Evolutionary conservation across 2,113 vertebrate species (phyloP).

Genomic region (Trogon melanurus): DNA sequence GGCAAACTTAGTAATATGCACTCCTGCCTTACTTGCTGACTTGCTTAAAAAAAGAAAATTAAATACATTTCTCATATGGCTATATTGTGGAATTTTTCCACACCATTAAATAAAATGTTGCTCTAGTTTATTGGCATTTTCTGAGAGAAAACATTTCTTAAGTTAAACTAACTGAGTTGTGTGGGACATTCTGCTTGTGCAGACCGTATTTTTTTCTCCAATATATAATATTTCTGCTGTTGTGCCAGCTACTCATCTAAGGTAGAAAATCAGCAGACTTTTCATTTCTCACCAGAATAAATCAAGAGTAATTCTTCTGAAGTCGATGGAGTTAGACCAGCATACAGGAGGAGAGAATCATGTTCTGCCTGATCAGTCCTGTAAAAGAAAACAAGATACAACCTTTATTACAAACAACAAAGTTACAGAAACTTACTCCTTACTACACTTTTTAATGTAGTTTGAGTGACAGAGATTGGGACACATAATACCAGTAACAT

Average conservation of each 20-base stretch:
- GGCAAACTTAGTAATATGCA: constrained; percentile 56
- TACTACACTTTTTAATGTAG: constrained; percentile 20
- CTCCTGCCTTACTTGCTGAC: constrained; percentile 69
- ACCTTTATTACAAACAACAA: not conserved
- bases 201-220: constrained; percentile 49
- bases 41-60: constrained; percentile 73
- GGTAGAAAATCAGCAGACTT: constrained; percentile 49
- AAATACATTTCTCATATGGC: constrained; percentile 75
- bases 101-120: constrained; percentile 73
- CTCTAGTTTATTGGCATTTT: constrained; percentile 71
- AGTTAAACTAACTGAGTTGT: constrained; percentile 66
- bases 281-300: not conserved
- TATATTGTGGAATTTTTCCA: constrained; percentile 72
- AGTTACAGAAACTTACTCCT: not conserved
- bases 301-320: not conserved
- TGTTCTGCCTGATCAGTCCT: constrained; percentile 2
- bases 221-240: constrained; percentile 44
- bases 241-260: constrained; percentile 44
- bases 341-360: constrained; percentile 54
- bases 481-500: constrained; percentile 21
- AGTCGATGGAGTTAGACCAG: constrained; percentile 24
- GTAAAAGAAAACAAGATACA: constrained; percentile 47
- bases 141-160: constrained; percentile 71
- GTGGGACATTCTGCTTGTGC: constrained; percentile 30
- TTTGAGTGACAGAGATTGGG: not conserved